Percentiles rank a stretch among this genome's conserved stretches.
Conservation (phyloP, 1,140 invertebrate species). For the Cyclargus thomasi region DNA sequence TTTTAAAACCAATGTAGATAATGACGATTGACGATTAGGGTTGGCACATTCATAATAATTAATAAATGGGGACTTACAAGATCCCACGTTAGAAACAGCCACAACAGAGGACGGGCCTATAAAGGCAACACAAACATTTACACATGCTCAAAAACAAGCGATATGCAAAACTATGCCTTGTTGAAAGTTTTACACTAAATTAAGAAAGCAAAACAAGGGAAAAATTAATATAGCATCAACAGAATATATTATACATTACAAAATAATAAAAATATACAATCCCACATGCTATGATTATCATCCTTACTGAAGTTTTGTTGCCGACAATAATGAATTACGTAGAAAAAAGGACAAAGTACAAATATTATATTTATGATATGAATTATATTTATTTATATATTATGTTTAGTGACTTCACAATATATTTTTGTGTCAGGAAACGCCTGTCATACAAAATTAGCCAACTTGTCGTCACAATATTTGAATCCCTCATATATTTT, state of each 20-base stretch:
- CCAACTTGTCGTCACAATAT: too few relatives aligned
- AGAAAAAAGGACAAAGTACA: too few relatives aligned
- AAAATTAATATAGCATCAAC: too few relatives aligned
- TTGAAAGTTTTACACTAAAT: not conserved
- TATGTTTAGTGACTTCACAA: too few relatives aligned
- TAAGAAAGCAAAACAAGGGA: not conserved
- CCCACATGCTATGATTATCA: not conserved
- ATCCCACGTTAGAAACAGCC: constrained; percentile 73
- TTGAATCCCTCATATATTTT: too few relatives aligned
- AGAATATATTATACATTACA: too few relatives aligned
- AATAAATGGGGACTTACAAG: constrained; percentile 61
- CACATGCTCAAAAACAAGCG: constrained; percentile 43
- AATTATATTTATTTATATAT: too few relatives aligned
- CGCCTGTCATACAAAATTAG: too few relatives aligned
- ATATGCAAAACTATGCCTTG: not conserved
- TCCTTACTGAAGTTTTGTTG: too few relatives aligned
- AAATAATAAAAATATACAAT: not conserved
- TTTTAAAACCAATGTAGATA: not conserved
- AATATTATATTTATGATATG: too few relatives aligned
- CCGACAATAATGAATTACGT: too few relatives aligned
- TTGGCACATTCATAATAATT: constrained; percentile 24
- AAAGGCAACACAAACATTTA: constrained; percentile 61
- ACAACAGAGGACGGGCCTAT: constrained; percentile 70
- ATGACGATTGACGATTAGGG: not conserved
- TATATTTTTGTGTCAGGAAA: too few relatives aligned